Conservation (phyloP, 2,888 invertebrate genomes). For the Muscina levida region DNA sequence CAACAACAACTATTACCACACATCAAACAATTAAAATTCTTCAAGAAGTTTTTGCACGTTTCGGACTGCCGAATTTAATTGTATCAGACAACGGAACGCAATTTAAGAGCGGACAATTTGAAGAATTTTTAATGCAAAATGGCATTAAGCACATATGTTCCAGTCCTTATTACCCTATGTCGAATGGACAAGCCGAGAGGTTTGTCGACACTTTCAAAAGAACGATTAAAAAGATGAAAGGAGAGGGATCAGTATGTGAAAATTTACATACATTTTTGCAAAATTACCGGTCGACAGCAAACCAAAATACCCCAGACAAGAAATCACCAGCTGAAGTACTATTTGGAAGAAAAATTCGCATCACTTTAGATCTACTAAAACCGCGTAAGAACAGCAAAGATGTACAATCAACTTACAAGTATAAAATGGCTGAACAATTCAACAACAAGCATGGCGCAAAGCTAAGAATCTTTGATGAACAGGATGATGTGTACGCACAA, state of each 20-base stretch:
- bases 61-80: not conserved
- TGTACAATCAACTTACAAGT: too few species aligned
- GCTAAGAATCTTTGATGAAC: slow-evolving; percentile 37
- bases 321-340: slow-evolving; percentile 65
- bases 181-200: too few species aligned
- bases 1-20: not conserved
- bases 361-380: slow-evolving; percentile 58
- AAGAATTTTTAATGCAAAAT: too few species aligned
- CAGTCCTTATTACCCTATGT: too few species aligned
- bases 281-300: slow-evolving; percentile 66
- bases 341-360: slow-evolving; percentile 60
- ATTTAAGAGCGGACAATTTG: not conserved
- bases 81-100: slow-evolving; percentile 20
- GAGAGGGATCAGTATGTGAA: slow-evolving; percentile 56
- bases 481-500: slow-evolving; percentile 47
- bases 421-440: slow-evolving; percentile 23
- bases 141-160: slow-evolving; percentile 18
- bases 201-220: slow-evolving; percentile 66
- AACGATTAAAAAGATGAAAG: slow-evolving; percentile 57
- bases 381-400: not conserved
- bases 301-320: slow-evolving; percentile 55
- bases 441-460: slow-evolving; percentile 48
- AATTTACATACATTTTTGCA: slow-evolving; percentile 63
- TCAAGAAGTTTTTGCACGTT: not conserved
- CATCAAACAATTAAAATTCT: slow-evolving; percentile 1